A percentile compares a stretch with the other conserved stretches of the same genome.
phyloP scores from a whole-genome alignment of 2,113 vertebrate genomes.

The Salvelinus namaycush region DNA sequence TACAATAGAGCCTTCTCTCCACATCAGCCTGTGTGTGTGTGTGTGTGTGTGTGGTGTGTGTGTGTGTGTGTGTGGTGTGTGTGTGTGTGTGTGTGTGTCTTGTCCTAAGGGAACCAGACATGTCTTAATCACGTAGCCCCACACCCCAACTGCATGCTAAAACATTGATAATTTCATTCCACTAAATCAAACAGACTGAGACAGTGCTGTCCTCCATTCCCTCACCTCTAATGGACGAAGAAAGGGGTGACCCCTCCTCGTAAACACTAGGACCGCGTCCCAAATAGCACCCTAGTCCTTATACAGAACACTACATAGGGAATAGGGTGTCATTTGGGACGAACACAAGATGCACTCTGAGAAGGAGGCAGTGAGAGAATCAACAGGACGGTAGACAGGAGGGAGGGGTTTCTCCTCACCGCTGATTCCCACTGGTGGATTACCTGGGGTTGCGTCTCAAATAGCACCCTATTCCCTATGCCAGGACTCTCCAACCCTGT shows the following conservation, averaged over 20 bases:
- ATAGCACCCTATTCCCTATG: background rate
- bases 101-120: background rate
- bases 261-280: background rate
- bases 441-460: background rate
- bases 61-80: background rate
- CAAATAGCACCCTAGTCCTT: background rate
- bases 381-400: slow-evolving; percentile 16
- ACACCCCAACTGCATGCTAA: slow-evolving; percentile 27
- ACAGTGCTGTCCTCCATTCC: background rate
- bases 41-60: background rate
- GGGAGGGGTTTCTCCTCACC: background rate
- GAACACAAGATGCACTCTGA: slow-evolving; percentile 10
- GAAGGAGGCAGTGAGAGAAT: background rate
- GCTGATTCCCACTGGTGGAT: slow-evolving; percentile 9
- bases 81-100: background rate
- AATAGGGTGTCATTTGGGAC: too few relatives aligned
- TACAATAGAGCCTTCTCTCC: slow-evolving; percentile 19
- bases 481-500: too few relatives aligned
- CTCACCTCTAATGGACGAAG: background rate
- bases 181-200: slow-evolving; percentile 7
- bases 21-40: slow-evolving; percentile 14
- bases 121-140: slow-evolving; percentile 6
- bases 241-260: too few relatives aligned
- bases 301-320: background rate
- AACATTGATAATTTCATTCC: slow-evolving; percentile 18